Conservation (phyloP, 64 coral and sea anemone species). For the Orbicella faveolata region DNA sequence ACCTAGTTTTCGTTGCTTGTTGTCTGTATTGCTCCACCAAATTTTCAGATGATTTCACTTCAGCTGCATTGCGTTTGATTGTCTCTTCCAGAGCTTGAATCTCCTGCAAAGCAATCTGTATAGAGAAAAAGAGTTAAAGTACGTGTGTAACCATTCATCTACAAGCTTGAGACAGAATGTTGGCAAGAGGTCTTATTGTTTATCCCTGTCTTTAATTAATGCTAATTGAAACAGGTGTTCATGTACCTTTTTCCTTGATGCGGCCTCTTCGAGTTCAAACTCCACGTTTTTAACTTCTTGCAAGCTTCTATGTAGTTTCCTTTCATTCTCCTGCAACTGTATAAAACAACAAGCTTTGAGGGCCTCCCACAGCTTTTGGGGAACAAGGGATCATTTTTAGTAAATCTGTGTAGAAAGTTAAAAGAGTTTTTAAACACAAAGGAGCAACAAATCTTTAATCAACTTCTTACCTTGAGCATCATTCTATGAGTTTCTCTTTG, state of each 20-base stretch:
- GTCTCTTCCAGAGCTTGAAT: slow-evolving; percentile 72
- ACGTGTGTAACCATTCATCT: neutral
- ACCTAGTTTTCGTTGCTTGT: slow-evolving; percentile 94
- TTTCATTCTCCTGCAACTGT: slow-evolving; percentile 77
- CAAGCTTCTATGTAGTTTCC: slow-evolving; percentile 62
- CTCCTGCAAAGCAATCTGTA: slow-evolving; percentile 89
- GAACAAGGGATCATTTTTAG: no score
- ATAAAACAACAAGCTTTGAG: neutral
- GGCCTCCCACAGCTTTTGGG: neutral
- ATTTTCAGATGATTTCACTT: slow-evolving; percentile 93
- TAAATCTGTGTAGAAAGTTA: no score
- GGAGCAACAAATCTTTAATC: neutral
- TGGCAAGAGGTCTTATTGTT: no score
- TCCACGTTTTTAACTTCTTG: slow-evolving; percentile 68
- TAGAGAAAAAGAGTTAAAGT: neutral
- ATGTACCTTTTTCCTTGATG: slow-evolving; percentile 75
- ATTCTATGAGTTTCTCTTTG: slow-evolving; percentile 28
- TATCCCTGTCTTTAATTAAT: neutral
- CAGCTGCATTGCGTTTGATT: slow-evolving; percentile 78
- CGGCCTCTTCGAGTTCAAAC: slow-evolving; percentile 84
- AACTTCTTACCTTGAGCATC: slow-evolving; percentile 13
- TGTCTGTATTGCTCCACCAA: slow-evolving; percentile 90
- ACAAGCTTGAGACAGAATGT: no score
- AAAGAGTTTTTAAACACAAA: no score
- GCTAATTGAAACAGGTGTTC: neutral